These are phyloP conservation scores for Bettongia penicillata DNA, from an alignment of 2,113 vertebrate species.

Conservation along the genomic window DNA sequence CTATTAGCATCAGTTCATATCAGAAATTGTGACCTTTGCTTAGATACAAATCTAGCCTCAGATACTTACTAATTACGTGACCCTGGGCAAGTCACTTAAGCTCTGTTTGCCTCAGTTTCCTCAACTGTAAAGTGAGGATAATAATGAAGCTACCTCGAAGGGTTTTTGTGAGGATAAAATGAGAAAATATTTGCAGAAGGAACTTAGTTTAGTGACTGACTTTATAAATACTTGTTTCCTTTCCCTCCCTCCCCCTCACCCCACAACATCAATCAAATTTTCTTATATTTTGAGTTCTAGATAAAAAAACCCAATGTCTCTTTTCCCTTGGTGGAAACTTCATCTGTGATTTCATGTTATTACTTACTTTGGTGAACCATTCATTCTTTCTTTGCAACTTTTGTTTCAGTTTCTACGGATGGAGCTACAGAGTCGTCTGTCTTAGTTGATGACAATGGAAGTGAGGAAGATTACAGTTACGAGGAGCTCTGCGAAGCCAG, in stretches of 20 bases:
- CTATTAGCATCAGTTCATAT: background rate
- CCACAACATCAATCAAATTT: background rate
- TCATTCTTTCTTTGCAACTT: background rate
- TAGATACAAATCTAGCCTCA: background rate
- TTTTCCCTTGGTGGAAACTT: background rate
- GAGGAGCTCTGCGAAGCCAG: conserved; percentile 92
- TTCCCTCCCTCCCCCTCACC: background rate
- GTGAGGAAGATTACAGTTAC: conserved; percentile 95
- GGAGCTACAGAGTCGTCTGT: conserved; percentile 86
- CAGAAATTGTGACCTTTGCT: background rate
- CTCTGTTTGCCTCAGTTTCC: background rate
- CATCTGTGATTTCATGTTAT: background rate
- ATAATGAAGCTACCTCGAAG: background rate
- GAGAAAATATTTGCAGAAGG: background rate
- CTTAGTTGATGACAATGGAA: conserved; percentile 93
- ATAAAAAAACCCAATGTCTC: background rate
- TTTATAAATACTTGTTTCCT: background rate
- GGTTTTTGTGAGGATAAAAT: background rate
- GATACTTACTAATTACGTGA: background rate
- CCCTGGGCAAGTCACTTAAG: background rate
- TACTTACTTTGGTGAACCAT: background rate
- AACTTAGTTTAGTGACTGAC: background rate
- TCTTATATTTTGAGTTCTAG: background rate
- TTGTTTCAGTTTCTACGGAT: conserved; percentile 86
- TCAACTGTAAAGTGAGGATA: background rate